A percentile compares a stretch with the other conserved stretches of the same genome.
These are phyloP conservation scores for Gisinianus flammeolus DNA, from an alignment of 2,888 invertebrate species.

Conservation along the genomic window DNA sequence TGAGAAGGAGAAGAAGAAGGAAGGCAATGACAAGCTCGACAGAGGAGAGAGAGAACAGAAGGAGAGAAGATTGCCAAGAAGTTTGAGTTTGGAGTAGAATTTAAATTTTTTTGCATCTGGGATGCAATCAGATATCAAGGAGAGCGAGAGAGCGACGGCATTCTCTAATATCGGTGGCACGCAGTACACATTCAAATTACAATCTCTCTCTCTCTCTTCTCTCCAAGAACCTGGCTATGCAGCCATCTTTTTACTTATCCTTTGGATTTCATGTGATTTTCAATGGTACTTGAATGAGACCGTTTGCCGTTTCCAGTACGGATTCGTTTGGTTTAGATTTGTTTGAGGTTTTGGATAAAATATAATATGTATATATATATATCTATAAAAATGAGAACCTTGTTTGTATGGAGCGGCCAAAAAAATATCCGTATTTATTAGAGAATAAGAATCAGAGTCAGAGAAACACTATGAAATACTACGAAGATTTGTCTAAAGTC, in stretches of 20 bases:
- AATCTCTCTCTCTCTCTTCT: not conserved
- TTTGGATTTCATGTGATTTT: not conserved
- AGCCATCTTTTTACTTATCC: not conserved
- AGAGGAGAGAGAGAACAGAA: not conserved
- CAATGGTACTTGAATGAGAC: constrained; percentile 23
- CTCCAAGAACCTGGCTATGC: no score
- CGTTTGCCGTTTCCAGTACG: not conserved
- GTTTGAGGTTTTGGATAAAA: no score
- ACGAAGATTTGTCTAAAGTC: no score
- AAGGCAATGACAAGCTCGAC: not conserved
- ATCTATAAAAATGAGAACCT: no score
- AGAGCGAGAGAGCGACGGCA: not conserved
- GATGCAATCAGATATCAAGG: constrained; percentile 32
- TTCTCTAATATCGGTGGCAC: constrained; percentile 37
- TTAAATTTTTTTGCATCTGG: constrained; percentile 29
- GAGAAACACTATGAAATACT: no score
- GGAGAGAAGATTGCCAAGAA: constrained; percentile 7
- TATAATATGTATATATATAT: no score
- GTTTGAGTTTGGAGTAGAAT: constrained; percentile 28
- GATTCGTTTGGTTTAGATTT: not conserved
- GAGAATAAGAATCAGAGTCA: no score
- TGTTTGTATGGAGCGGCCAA: no score
- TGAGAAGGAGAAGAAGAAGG: not conserved
- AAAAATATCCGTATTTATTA: no score
- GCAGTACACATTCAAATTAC: constrained; percentile 35